These are phyloP conservation scores for Montipora efflorescens DNA, from an alignment of 64 coral and sea anemone species.

Conservation along the genomic window DNA sequence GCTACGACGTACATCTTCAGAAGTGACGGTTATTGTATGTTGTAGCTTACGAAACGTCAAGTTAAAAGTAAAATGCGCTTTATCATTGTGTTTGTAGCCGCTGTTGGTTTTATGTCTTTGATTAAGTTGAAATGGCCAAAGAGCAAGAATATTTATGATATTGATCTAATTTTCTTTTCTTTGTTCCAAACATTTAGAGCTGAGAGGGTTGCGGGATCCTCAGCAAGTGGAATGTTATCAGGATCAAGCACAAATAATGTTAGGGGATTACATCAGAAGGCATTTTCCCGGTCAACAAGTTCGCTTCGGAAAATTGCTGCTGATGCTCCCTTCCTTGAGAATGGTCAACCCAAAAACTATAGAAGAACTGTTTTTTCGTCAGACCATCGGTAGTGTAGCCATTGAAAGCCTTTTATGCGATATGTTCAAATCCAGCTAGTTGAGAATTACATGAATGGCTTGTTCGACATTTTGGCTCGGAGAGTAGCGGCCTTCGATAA, in stretches of 20 bases:
- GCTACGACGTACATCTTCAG: too few relatives aligned
- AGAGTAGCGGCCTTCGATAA: too few relatives aligned
- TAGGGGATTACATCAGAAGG: constrained; percentile 93
- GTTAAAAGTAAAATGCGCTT: too few relatives aligned
- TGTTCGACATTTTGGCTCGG: neutral
- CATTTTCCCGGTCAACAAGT: constrained; percentile 98
- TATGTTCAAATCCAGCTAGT: constrained; percentile 95
- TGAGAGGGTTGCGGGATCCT: constrained; percentile 89
- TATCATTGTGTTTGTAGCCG: too few relatives aligned
- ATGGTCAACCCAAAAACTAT: constrained; percentile 92
- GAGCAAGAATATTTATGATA: too few relatives aligned
- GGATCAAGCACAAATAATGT: constrained; percentile 99
- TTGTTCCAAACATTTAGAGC: constrained; percentile 49
- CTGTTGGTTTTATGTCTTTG: too few relatives aligned
- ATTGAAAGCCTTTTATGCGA: constrained; percentile 98
- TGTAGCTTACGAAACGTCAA: too few relatives aligned
- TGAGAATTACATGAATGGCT: constrained; percentile 8
- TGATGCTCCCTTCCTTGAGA: constrained; percentile 91
- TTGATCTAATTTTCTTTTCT: neutral
- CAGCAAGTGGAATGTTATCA: constrained; percentile 96
- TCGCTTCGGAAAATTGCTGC: constrained; percentile 94
- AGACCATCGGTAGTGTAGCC: constrained; percentile 94
- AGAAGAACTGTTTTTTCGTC: constrained; percentile 96
- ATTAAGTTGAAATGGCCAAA: too few relatives aligned
- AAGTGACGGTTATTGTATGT: too few relatives aligned